Percentiles rank a stretch among this genome's conserved stretches.
These are phyloP conservation scores for Leptinotarsa juncta DNA, from an alignment of 2,888 invertebrate species.

Conservation along the genomic window DNA sequence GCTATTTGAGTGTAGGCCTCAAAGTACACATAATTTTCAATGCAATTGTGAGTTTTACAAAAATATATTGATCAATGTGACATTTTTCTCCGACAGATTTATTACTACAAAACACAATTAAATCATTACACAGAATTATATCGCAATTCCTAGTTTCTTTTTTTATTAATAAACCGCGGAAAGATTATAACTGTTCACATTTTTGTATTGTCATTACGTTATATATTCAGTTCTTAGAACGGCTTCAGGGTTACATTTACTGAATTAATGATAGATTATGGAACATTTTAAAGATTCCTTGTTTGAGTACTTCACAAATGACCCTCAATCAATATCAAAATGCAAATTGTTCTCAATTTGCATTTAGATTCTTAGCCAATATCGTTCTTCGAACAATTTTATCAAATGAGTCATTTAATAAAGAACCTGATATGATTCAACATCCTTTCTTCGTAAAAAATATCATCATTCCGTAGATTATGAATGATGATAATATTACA, in stretches of 20 bases:
- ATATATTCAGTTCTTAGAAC: not conserved
- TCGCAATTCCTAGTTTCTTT: not conserved
- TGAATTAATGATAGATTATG: not conserved
- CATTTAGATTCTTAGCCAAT: too few species aligned
- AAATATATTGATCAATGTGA: not conserved
- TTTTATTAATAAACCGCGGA: not conserved
- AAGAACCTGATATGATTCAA: too few species aligned
- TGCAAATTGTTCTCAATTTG: too few species aligned
- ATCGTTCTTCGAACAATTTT: too few species aligned
- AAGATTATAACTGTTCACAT: not conserved
- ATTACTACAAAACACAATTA: not conserved
- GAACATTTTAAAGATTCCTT: not conserved
- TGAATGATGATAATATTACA: too few species aligned
- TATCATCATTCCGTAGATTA: too few species aligned
- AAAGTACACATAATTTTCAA: too few species aligned
- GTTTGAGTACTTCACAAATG: not conserved
- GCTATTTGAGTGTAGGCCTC: too few species aligned
- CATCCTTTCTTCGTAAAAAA: too few species aligned
- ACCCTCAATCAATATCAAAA: too few species aligned
- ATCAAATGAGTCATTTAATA: too few species aligned
- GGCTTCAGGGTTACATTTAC: not conserved
- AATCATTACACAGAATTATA: not conserved
- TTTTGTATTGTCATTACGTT: not conserved
- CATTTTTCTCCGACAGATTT: not conserved
- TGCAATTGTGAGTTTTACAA: not conserved